Percentiles rank a stretch among this genome's conserved stretches.
phyloP scores from a whole-genome alignment of 2,113 vertebrate genomes.

The Arenaria interpres region DNA sequence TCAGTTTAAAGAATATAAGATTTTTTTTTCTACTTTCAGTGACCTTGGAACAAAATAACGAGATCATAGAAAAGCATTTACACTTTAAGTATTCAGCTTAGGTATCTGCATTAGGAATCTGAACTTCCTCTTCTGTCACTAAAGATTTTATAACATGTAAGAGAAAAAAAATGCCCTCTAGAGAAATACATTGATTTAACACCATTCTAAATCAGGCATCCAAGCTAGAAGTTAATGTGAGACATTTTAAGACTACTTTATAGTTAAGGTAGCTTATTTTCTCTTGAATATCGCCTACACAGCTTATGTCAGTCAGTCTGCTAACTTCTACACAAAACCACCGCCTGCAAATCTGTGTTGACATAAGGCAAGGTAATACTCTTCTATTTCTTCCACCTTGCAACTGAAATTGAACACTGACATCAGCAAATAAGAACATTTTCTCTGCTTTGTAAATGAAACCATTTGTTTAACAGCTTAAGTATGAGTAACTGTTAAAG shows the following conservation, averaged over 20 bases:
- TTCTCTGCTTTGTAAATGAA: slow-evolving; percentile 27
- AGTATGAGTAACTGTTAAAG: slow-evolving; percentile 1
- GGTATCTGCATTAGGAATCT: neutral
- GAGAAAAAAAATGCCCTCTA: neutral
- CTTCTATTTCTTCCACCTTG: slow-evolving; percentile 11
- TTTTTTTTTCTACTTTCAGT: neutral
- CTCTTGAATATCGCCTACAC: neutral
- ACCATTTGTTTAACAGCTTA: slow-evolving; percentile 30
- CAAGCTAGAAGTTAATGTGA: neutral
- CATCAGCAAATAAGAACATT: slow-evolving; percentile 37
- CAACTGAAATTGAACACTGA: slow-evolving; percentile 23
- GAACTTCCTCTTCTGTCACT: neutral
- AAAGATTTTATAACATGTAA: neutral
- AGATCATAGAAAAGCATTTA: neutral
- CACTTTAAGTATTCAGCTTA: neutral
- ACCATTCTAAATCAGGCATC: neutral
- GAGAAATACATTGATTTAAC: neutral
- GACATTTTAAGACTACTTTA: neutral
- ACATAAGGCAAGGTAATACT: neutral
- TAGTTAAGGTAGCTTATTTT: neutral
- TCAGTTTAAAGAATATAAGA: neutral
- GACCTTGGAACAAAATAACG: neutral
- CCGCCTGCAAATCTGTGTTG: neutral
- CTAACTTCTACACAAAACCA: neutral
- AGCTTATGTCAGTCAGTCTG: neutral